These are phyloP conservation scores for Macrosiphum euphorbiae DNA, from an alignment of 2,888 invertebrate genomes.

Conservation along the genomic window DNA sequence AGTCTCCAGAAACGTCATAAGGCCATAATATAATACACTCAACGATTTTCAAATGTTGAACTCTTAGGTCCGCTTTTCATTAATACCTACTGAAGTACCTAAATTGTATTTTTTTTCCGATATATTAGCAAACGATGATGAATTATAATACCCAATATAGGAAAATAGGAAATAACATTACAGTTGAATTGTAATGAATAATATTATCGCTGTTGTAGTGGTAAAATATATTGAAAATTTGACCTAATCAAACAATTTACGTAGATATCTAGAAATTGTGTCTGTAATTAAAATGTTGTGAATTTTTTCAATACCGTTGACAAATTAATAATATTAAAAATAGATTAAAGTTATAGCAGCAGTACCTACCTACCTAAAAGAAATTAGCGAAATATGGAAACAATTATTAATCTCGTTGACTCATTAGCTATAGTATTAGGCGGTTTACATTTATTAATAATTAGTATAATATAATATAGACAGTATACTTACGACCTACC, in stretches of 20 bases:
- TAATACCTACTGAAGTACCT: background rate
- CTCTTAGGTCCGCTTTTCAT: background rate
- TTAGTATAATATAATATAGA: background rate
- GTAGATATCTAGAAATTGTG: background rate
- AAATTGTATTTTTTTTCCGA: background rate
- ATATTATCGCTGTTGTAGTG: background rate
- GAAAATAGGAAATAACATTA: background rate
- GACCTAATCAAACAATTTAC: background rate
- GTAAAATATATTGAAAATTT: background rate
- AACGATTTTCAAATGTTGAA: background rate
- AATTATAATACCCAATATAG: background rate
- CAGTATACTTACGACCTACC: background rate
- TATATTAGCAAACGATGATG: background rate
- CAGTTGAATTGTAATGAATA: background rate
- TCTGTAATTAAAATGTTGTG: background rate
- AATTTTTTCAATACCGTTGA: background rate
- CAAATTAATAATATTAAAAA: background rate
- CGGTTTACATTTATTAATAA: no score
- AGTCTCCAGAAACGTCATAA: background rate
- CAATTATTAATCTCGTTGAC: background rate
- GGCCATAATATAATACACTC: background rate
- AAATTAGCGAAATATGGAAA: background rate
- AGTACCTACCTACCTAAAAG: background rate
- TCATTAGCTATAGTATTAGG: background rate
- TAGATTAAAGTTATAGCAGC: background rate